Conservation (phyloP, 30 jellyfish, hydroid and myxozoan species). For the Rhopilema esculentum region DNA sequence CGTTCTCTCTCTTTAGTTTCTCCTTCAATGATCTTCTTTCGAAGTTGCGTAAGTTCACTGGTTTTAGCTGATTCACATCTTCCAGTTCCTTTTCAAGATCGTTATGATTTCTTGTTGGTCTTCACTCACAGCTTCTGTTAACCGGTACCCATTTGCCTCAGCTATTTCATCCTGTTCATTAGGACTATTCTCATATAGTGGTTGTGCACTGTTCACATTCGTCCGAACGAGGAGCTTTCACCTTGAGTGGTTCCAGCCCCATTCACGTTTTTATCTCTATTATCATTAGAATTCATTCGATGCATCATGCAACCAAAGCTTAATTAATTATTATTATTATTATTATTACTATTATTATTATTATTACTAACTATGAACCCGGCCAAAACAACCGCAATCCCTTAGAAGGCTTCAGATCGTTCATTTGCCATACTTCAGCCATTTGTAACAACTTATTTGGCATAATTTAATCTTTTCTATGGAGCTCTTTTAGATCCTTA, state of each 20-base stretch:
- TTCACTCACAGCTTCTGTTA: not conserved
- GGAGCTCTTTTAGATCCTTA: no score
- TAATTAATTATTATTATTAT: no score
- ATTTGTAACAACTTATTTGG: no score
- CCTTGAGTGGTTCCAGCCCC: constrained; percentile 55
- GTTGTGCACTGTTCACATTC: constrained; percentile 11
- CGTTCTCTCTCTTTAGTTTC: constrained; percentile 34
- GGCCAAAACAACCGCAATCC: no score
- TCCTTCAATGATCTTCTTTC: constrained; percentile 38
- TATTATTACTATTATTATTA: no score
- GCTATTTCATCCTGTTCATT: constrained; percentile 2
- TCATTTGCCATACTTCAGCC: no score
- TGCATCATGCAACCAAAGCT: constrained; percentile 23
- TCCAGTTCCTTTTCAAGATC: constrained; percentile 15
- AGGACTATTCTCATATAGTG: constrained; percentile 25
- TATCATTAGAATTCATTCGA: constrained; percentile 25
- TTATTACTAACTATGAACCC: no score
- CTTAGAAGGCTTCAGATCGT: no score
- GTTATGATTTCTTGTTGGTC: not conserved
- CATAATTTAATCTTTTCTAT: no score
- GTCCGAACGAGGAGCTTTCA: constrained; percentile 54
- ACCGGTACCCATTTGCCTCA: not conserved
- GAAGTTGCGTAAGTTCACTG: constrained; percentile 38
- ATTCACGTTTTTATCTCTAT: constrained; percentile 35
- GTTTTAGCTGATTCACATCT: constrained; percentile 5